phyloP scores from a whole-genome alignment of 2,113 vertebrate genomes.

The Aegypius monachus region DNA sequence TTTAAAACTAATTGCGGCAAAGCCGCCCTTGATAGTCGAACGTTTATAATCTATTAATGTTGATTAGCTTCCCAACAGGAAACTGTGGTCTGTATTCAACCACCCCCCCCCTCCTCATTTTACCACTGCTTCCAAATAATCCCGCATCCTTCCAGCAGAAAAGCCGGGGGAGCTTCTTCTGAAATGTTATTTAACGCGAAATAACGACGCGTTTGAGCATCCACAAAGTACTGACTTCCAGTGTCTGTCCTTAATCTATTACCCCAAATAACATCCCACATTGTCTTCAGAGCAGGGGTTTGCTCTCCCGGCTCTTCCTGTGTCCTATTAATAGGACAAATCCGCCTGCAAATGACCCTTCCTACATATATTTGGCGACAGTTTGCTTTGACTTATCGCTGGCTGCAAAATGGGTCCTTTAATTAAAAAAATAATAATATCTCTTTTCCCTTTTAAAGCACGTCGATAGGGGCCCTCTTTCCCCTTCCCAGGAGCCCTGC shows the following conservation, averaged over 20 bases:
- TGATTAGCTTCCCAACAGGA: neutral
- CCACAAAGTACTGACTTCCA: neutral
- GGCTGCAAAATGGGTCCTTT: neutral
- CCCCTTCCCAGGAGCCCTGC: neutral
- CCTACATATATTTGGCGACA: neutral
- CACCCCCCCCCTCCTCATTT: rapidly evolving
- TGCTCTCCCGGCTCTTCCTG: neutral
- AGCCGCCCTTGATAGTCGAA: neutral
- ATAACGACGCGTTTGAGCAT: neutral
- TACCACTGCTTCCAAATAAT: neutral
- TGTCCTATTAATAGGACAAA: constrained; percentile 13
- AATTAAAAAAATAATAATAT: neutral
- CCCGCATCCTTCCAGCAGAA: neutral
- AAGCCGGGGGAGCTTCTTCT: neutral
- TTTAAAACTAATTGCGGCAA: neutral
- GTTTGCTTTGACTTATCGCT: neutral
- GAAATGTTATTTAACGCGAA: neutral
- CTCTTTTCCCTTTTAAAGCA: neutral
- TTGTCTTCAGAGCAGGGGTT: neutral
- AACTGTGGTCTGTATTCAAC: neutral
- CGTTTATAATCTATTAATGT: neutral
- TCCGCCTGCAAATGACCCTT: neutral
- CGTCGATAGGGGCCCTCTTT: neutral
- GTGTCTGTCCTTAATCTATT: neutral
- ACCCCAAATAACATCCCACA: neutral